Conservation (phyloP, 2,888 invertebrate species). For the Cantharis nigra region DNA sequence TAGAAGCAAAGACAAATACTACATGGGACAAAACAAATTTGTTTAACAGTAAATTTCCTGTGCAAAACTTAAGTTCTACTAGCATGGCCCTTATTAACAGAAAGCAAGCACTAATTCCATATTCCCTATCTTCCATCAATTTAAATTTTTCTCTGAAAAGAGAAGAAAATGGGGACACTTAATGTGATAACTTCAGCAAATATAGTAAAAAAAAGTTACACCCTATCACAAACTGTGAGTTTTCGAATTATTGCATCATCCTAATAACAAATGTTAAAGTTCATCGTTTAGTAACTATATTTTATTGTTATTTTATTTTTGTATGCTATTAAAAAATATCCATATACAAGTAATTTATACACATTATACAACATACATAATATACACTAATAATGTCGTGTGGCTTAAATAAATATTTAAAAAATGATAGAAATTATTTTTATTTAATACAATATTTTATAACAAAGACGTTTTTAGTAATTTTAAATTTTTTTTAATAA, state of each 20-base stretch:
- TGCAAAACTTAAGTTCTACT: conserved; percentile 10
- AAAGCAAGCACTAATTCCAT: conserved; percentile 9
- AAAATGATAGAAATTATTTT: background rate
- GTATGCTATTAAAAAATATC: background rate
- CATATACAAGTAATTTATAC: background rate
- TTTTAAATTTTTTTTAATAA: background rate
- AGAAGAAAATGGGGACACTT: background rate
- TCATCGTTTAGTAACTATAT: background rate
- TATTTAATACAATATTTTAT: background rate
- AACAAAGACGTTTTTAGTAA: background rate
- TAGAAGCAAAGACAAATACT: conserved; percentile 4
- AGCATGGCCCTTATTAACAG: conserved; percentile 10
- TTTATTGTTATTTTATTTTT: background rate
- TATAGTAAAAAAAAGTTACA: background rate
- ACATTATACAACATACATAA: background rate
- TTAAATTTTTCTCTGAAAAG: background rate
- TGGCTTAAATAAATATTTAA: background rate
- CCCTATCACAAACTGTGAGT: background rate
- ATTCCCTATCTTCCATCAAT: conserved; percentile 9
- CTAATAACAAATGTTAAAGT: background rate
- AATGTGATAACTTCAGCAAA: background rate
- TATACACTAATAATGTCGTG: background rate
- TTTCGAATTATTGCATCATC: background rate
- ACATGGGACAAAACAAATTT: conserved; percentile 57
- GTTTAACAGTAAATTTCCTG: conserved; percentile 10